These are phyloP conservation scores for Rhynchonycteris naso DNA, from an alignment of 2,797 vertebrate genomes.

Conservation along the genomic window DNA sequence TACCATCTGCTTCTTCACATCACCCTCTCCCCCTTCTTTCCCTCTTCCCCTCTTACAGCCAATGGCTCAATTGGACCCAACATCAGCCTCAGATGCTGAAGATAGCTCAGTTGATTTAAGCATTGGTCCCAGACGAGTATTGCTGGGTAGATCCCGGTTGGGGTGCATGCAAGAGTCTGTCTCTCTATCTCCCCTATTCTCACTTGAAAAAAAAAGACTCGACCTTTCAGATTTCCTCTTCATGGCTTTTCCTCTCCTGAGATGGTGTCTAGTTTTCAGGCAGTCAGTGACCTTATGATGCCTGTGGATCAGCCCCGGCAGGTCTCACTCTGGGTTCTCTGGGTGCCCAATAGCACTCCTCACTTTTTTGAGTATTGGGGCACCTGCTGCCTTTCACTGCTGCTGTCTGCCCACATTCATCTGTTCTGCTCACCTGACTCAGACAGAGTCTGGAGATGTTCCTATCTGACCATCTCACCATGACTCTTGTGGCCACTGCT, in stretches of 20 bases:
- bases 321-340: neutral
- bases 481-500: neutral
- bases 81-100: too few relatives aligned
- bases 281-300: neutral
- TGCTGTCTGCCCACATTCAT: neutral
- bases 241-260: neutral
- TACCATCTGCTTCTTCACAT: too few relatives aligned
- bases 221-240: neutral
- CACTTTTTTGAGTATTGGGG: too few relatives aligned
- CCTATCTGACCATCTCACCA: neutral
- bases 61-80: too few relatives aligned
- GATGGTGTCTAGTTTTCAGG: neutral
- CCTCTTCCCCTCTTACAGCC: too few relatives aligned
- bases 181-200: too few relatives aligned
- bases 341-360: neutral
- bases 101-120: too few relatives aligned
- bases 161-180: too few relatives aligned
- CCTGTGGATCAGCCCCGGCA: fast-evolving
- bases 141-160: too few relatives aligned
- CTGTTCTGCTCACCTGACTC: neutral
- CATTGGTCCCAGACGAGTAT: too few relatives aligned
- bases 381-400: neutral
- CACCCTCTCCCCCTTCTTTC: too few relatives aligned
- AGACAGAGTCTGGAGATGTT: neutral
- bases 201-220: too few relatives aligned